A percentile compares a stretch with the other conserved stretches of the same genome.
Evolutionary conservation across 2,888 invertebrate genomes (phyloP).

Genomic region (Agrypnus murinus): DNA sequence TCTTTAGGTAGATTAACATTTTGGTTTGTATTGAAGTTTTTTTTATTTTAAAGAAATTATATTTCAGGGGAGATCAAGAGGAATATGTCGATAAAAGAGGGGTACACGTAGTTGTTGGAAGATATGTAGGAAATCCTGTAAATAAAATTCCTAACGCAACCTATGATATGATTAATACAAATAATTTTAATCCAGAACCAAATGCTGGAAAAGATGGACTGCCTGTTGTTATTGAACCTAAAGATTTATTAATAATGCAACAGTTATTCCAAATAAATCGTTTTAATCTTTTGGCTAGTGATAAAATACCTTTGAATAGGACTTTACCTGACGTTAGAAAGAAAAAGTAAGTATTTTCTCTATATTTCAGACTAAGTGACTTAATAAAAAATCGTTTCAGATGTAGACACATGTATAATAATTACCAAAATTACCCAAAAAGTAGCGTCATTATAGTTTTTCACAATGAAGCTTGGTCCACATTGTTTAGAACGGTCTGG

Average conservation of each 20-base stretch:
- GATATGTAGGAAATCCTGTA: constrained; percentile 87
- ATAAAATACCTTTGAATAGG: constrained; percentile 89
- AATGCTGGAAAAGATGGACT: constrained; percentile 86
- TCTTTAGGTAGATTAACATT: constrained; percentile 35
- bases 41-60: not conserved
- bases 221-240: constrained; percentile 84
- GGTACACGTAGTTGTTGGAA: constrained; percentile 90
- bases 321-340: constrained; percentile 89
- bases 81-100: constrained; percentile 83
- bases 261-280: constrained; percentile 88
- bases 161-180: constrained; percentile 81
- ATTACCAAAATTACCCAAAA: constrained; percentile 81
- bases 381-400: not conserved
- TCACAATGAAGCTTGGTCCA: constrained; percentile 99
- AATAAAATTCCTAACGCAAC: constrained; percentile 81
- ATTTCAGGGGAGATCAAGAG: constrained; percentile 76
- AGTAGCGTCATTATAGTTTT: constrained; percentile 97
- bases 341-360: constrained; percentile 75
- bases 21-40: constrained; percentile 5
- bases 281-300: constrained; percentile 91
- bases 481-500: constrained; percentile 94
- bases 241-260: constrained; percentile 84
- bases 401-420: constrained; percentile 76
- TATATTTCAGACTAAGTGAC: constrained; percentile 48
- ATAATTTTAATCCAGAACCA: constrained; percentile 83